Conservation (phyloP, 2,797 vertebrate species). For the Austrolebias charrua region DNA sequence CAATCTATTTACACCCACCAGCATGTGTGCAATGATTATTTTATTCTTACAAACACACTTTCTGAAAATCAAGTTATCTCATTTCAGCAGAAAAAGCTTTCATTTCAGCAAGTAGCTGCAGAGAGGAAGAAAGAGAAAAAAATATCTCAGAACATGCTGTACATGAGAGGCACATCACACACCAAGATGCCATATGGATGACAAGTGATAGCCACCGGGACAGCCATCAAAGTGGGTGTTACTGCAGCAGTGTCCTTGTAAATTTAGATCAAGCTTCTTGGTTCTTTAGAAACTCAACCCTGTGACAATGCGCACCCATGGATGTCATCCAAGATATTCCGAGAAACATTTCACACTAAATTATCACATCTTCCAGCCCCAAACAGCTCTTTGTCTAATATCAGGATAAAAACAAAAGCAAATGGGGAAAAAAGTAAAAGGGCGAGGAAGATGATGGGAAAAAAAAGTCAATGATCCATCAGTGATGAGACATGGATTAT, state of each 20-base stretch:
- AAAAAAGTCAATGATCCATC: constrained; percentile 55
- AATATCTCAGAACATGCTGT: constrained; percentile 26
- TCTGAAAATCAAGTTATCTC: constrained; percentile 47
- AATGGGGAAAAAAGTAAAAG: constrained; percentile 14
- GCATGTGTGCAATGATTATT: constrained; percentile 44
- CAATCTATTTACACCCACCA: constrained; percentile 67
- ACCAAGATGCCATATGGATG: constrained; percentile 58
- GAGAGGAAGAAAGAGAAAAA: constrained; percentile 2
- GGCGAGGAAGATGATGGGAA: constrained; percentile 6
- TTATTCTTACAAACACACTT: constrained; percentile 41
- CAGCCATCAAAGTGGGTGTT: constrained; percentile 64
- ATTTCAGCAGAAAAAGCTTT: constrained; percentile 18
- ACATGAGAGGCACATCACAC: constrained; percentile 50
- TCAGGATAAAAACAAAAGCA: constrained; percentile 35
- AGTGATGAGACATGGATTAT: constrained; percentile 66
- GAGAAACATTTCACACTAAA: constrained; percentile 63
- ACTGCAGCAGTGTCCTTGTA: constrained; percentile 60
- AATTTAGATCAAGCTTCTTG: constrained; percentile 63
- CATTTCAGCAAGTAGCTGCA: constrained; percentile 30
- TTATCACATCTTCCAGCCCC: constrained; percentile 59
- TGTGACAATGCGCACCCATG: constrained; percentile 54
- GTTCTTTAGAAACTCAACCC: constrained; percentile 55
- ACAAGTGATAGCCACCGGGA: constrained; percentile 56
- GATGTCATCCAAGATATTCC: constrained; percentile 50
- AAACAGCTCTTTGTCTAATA: constrained; percentile 36